phyloP scores from a whole-genome alignment of 1,140 invertebrate genomes.

The Phthorimaea operculella region DNA sequence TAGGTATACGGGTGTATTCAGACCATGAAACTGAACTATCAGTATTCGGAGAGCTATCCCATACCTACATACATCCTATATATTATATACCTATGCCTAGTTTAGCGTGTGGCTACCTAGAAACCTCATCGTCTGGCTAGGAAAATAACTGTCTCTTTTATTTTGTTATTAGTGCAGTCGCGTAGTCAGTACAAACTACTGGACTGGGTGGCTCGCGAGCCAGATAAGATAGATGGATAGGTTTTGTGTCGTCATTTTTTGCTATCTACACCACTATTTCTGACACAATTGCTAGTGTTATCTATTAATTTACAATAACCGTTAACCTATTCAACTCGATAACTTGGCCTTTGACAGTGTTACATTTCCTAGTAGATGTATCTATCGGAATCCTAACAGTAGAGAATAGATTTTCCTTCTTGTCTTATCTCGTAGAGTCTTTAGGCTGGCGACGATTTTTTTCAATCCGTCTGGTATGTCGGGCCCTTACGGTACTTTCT shows the following conservation, averaged over 20 bases:
- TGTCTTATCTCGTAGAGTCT: neutral
- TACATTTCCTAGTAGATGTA: neutral
- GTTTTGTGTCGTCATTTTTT: neutral
- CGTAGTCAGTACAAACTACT: too few species aligned
- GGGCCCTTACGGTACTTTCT: slow-evolving; percentile 26
- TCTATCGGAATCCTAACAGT: neutral
- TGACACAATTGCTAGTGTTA: neutral
- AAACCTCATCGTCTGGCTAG: too few species aligned
- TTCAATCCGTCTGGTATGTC: slow-evolving; percentile 26
- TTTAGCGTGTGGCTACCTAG: too few species aligned
- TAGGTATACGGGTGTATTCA: too few species aligned
- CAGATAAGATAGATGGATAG: neutral
- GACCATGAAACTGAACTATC: too few species aligned
- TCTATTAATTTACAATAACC: slow-evolving; percentile 1
- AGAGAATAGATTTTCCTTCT: neutral
- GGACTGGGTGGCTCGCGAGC: neutral
- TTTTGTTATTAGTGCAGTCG: too few species aligned
- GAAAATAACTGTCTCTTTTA: too few species aligned
- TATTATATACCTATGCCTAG: too few species aligned
- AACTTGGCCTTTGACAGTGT: neutral
- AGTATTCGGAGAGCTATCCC: too few species aligned
- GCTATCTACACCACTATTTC: neutral
- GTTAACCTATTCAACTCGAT: slow-evolving; percentile 1
- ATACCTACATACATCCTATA: too few species aligned
- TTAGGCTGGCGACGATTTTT: neutral